Evolutionary conservation across 2,797 vertebrate species (phyloP).

Genomic region (Sebastes flavidus): DNA sequence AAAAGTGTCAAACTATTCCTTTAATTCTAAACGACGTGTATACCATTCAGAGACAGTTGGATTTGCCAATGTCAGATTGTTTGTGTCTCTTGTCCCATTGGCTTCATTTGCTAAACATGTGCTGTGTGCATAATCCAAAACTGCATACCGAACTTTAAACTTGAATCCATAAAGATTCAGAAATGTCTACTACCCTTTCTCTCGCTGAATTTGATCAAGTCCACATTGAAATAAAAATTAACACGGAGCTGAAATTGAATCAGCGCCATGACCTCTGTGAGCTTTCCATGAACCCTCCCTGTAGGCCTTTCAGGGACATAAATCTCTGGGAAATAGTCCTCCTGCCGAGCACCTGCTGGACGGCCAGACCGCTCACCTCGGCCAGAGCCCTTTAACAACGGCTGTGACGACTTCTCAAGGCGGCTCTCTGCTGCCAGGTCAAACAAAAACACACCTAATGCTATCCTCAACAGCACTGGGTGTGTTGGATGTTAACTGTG

Average conservation of each 20-base stretch:
- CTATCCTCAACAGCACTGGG: slow-evolving; percentile 2
- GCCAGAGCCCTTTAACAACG: slow-evolving; percentile 53
- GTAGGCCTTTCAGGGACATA: slow-evolving; percentile 65
- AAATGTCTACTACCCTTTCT: not conserved
- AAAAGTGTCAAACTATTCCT: not conserved
- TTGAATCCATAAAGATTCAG: slow-evolving; percentile 6
- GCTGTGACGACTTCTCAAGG: slow-evolving; percentile 55
- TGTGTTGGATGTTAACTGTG: not conserved
- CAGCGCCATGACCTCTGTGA: slow-evolving; percentile 53
- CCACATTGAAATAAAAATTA: slow-evolving; percentile 48
- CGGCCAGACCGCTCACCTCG: slow-evolving; percentile 54
- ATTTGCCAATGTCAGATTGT: not conserved
- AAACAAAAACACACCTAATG: slow-evolving; percentile 42
- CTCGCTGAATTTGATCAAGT: slow-evolving; percentile 27
- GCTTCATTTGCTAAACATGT: not conserved
- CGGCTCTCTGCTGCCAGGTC: slow-evolving; percentile 45
- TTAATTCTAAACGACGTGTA: not conserved
- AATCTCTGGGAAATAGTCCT: slow-evolving; percentile 71
- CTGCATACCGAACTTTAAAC: not conserved
- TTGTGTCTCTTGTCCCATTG: not conserved
- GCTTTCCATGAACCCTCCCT: slow-evolving; percentile 68
- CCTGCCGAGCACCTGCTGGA: slow-evolving; percentile 63
- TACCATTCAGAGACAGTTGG: not conserved
- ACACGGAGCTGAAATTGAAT: slow-evolving; percentile 55
- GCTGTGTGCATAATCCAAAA: not conserved